Evolutionary conservation across 2,113 vertebrate genomes (phyloP), one percentile per base, ranked within the genome.

Genomic region (Notothenia coriiceps): DNA sequence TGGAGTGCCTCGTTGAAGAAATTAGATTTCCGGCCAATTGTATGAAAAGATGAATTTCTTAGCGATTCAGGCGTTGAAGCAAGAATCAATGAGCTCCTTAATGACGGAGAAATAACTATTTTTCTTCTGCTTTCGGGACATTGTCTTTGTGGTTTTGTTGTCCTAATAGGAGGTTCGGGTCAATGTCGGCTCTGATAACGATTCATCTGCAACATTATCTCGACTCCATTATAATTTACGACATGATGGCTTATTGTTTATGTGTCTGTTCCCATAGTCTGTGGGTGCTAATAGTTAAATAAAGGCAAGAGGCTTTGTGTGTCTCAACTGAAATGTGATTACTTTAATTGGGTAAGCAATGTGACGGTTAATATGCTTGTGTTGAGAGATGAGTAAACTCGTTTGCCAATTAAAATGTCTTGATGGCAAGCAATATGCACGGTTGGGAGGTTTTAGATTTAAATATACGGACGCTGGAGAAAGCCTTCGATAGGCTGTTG

Each of bases 341-440:
- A 44, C 35, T 60, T 9, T 35, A 60, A 35, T 35, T 35, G 15
- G 59, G 15, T 17, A 40, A 40, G 29, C 10, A 61, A 61, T 61
- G 2, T 17, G 15, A 61, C 33, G 17, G 4, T 46, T 44, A 44
- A 63, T 25, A 47, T 64, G 43, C 20, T 22, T 14, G 6, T 25
- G 62, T 25, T 15, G 3, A 55, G 15, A 10, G 6, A 22, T 55
- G 50, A 20, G 15, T 33, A 3, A 14, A 9, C 60, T 44, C 46
- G 6, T 47, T 65, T 56, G 15, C 40, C 61, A 47, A 44, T 47
- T 60, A 35, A 47, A 71, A 47, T 57, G 43, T 18, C 46, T 40
- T 20, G 56, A 62, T 55, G 35, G 35, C 35, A 69, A 61, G 6
- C 33, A 74, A 13, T 25, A n/a, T 57, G 14, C 54, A 68, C 35